Evolutionary conservation across 1,140 invertebrate genomes (phyloP).

Genomic region (Onthophagus taurus): DNA sequence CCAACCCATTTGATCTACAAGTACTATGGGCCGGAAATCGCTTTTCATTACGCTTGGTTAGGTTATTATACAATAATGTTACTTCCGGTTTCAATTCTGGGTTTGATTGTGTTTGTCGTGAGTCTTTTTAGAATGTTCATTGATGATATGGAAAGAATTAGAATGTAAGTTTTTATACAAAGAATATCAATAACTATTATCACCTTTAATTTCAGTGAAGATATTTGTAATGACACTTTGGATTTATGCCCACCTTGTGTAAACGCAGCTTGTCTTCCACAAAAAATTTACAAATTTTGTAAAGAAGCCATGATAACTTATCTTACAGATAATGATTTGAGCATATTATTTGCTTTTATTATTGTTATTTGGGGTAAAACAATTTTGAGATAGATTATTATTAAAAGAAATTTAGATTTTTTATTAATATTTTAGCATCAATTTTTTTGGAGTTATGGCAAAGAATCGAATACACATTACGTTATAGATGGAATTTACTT

Average conservation of each 20-base stretch:
- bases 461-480: slow-evolving; percentile 56
- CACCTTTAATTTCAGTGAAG: slow-evolving; percentile 14
- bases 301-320: slow-evolving; percentile 72
- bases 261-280: background rate
- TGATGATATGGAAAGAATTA: background rate
- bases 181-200: background rate
- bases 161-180: background rate
- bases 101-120: slow-evolving; percentile 24
- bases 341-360: slow-evolving; percentile 85
- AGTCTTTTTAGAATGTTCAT: background rate
- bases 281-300: background rate
- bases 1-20: slow-evolving; percentile 32
- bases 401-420: too few species aligned
- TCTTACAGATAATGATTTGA: slow-evolving; percentile 88
- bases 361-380: slow-evolving; percentile 94
- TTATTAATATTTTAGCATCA: slow-evolving; percentile 48
- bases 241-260: slow-evolving; percentile 20
- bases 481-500: slow-evolving; percentile 52
- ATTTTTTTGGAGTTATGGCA: slow-evolving; percentile 91
- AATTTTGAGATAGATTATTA: too few species aligned
- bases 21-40: slow-evolving; percentile 36
- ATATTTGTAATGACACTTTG: slow-evolving; percentile 19
- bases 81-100: slow-evolving; percentile 44
- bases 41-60: slow-evolving; percentile 43
- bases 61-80: slow-evolving; percentile 47